Evolutionary conservation across 2,113 vertebrate species (phyloP).

Genomic region (Megaceryle torquata): DNA sequence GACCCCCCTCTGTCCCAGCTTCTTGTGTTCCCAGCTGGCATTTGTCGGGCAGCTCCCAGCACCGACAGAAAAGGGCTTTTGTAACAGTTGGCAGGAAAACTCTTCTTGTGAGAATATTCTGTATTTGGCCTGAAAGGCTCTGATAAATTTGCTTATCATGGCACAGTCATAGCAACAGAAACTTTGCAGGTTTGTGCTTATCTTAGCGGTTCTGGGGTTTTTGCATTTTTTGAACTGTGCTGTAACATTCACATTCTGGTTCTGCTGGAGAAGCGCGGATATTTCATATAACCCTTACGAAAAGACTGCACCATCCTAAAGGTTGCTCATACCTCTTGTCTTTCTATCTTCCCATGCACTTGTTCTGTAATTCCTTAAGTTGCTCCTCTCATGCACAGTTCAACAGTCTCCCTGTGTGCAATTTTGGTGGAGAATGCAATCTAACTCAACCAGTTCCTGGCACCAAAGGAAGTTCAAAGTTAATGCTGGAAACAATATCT

Average conservation of each 20-base stretch:
- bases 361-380: neutral
- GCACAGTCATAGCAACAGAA: neutral
- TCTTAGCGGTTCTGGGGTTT: accelerated
- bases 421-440: neutral
- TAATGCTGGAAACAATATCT: neutral
- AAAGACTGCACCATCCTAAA: neutral
- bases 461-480: neutral
- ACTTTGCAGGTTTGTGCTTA: neutral
- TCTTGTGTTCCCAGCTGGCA: neutral
- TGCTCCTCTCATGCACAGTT: neutral
- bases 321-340: accelerated
- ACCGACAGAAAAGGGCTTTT: neutral
- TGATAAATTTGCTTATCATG: neutral
- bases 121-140: neutral
- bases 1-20: neutral
- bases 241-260: accelerated
- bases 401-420: neutral
- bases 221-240: neutral
- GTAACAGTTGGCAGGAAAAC: neutral
- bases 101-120: neutral
- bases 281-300: neutral
- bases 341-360: neutral
- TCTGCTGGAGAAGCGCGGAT: neutral
- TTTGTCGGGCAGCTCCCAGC: neutral
- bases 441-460: neutral